Evolutionary conservation across 2,797 vertebrate species (phyloP).

Genomic region (Hyperoplus lanceolatus): DNA sequence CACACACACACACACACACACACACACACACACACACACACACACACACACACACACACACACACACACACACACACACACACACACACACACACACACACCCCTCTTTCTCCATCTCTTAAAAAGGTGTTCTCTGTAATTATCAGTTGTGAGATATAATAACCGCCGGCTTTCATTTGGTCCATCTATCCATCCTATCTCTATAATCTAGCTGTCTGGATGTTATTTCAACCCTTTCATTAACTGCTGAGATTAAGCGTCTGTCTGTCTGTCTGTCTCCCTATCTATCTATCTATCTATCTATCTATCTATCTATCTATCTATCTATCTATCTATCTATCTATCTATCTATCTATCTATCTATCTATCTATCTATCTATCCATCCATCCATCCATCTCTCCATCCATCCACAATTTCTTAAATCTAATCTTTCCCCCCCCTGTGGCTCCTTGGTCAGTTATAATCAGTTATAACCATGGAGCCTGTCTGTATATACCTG

Average conservation of each 20-base stretch:
- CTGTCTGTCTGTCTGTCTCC: no score
- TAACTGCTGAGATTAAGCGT: constrained; percentile 22
- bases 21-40: no score
- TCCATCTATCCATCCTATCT: neutral
- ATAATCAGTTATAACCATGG: constrained; percentile 45
- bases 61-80: no score
- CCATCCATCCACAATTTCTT: neutral
- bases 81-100: no score
- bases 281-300: neutral
- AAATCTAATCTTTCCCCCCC: constrained; percentile 36
- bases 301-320: neutral
- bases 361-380: neutral
- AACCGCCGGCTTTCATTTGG: constrained; percentile 1
- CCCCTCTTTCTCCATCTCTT: neutral
- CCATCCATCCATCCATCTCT: neutral
- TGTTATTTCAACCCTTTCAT: constrained; percentile 17
- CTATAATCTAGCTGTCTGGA: neutral
- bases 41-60: neutral
- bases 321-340: neutral
- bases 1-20: neutral
- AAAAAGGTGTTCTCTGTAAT: constrained; percentile 2
- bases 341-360: neutral
- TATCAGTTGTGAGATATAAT: constrained; percentile 5
- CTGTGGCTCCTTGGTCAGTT: constrained; percentile 11
- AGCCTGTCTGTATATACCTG: constrained; percentile 41